These are phyloP conservation scores for Amblyopsis rosae DNA, from an alignment of 2,113 vertebrate species.

Conservation along the genomic window DNA sequence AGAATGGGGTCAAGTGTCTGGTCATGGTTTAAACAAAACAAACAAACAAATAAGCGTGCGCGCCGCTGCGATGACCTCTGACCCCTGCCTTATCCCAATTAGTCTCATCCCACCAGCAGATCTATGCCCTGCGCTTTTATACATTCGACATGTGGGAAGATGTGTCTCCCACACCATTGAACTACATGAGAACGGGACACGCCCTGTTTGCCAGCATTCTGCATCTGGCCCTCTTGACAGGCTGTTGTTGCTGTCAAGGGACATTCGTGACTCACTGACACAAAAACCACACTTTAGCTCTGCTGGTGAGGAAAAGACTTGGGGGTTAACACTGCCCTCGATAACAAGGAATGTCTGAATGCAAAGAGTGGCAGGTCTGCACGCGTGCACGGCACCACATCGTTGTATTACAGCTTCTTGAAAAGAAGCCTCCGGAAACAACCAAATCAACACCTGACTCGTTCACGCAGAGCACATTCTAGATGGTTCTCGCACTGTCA, in stretches of 20 bases:
- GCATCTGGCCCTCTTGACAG: too few relatives aligned
- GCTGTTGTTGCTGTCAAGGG: too few relatives aligned
- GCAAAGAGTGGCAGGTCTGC: background rate
- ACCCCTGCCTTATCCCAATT: constrained; percentile 26
- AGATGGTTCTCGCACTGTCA: constrained; percentile 13
- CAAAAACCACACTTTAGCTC: background rate
- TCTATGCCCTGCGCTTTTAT: background rate
- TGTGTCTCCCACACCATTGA: too few relatives aligned
- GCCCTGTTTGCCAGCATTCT: too few relatives aligned
- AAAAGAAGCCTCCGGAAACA: background rate
- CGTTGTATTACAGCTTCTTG: background rate
- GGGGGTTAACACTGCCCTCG: background rate
- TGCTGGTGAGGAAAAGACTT: background rate
- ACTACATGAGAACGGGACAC: too few relatives aligned
- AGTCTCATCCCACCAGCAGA: constrained; percentile 14
- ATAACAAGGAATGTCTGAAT: background rate
- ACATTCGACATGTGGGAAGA: too few relatives aligned
- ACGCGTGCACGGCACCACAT: background rate
- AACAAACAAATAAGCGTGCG: background rate
- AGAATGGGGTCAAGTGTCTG: constrained; percentile 49
- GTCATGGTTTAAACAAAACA: constrained; percentile 12
- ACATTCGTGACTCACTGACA: background rate
- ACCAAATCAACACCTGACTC: background rate
- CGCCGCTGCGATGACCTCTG: constrained; percentile 15
- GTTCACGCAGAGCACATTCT: background rate